phyloP scores from a whole-genome alignment of 2,113 vertebrate genomes.

The Camelus bactrianus region DNA sequence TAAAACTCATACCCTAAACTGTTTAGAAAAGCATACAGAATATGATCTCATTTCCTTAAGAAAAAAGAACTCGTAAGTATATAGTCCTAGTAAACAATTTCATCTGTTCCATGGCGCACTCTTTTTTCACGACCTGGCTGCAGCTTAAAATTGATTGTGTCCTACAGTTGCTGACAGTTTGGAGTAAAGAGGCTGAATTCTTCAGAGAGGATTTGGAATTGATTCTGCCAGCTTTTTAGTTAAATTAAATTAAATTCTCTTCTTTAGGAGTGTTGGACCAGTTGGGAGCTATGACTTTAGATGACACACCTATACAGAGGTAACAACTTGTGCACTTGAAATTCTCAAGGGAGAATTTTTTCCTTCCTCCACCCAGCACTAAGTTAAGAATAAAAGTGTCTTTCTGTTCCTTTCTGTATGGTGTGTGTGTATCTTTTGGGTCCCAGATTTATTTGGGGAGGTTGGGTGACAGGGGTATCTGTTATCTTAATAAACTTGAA shows the following conservation, averaged over 20 bases:
- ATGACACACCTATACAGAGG: not conserved
- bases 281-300: not conserved
- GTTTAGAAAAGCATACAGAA: not conserved
- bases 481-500: not conserved
- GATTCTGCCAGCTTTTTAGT: not conserved
- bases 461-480: not conserved
- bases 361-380: not conserved
- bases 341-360: not conserved
- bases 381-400: not conserved
- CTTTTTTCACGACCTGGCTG: not conserved
- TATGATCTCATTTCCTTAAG: not conserved
- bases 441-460: not conserved
- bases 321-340: not conserved
- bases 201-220: conserved; percentile 6
- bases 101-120: not conserved
- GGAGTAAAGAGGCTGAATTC: not conserved
- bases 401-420: not conserved
- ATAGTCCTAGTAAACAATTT: not conserved
- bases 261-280: not conserved
- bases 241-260: conserved; percentile 53
- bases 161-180: not conserved
- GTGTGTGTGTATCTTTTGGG: not conserved
- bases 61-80: not conserved
- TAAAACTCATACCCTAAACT: not conserved
- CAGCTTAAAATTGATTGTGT: not conserved